Percentiles rank a stretch among this genome's conserved stretches.
Evolutionary conservation across 2,113 vertebrate genomes (phyloP).

Genomic region (Uria aalge): DNA sequence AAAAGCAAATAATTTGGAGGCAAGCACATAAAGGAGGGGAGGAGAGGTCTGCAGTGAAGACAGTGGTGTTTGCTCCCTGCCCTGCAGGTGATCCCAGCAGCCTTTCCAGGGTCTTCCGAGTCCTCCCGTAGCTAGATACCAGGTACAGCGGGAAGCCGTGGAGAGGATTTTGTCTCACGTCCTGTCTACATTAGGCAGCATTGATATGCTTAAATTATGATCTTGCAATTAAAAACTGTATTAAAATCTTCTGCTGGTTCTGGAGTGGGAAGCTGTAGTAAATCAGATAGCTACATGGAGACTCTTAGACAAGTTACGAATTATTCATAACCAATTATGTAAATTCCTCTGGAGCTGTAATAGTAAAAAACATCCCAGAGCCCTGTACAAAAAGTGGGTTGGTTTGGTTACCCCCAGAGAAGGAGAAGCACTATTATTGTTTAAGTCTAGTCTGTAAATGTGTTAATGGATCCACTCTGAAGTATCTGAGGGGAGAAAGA

Average conservation of each 20-base stretch:
- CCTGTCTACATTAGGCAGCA: neutral
- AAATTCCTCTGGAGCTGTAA: constrained; percentile 58
- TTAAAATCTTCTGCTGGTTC: constrained; percentile 48
- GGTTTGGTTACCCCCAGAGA: constrained; percentile 64
- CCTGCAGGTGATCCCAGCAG: neutral
- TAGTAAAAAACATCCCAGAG: constrained; percentile 50
- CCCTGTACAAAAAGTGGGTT: constrained; percentile 49
- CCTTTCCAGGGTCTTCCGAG: neutral
- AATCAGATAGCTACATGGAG: constrained; percentile 65
- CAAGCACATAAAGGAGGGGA: neutral
- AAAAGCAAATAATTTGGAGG: neutral
- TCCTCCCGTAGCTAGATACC: neutral
- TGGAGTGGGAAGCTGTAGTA: constrained; percentile 45
- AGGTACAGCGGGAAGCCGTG: neutral
- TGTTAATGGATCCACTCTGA: constrained; percentile 66
- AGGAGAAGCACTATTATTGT: constrained; percentile 53
- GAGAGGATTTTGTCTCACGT: neutral
- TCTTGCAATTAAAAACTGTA: constrained; percentile 62
- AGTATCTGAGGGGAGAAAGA: constrained; percentile 53
- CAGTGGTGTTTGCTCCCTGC: neutral
- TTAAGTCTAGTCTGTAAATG: constrained; percentile 66
- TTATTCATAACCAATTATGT: constrained; percentile 73
- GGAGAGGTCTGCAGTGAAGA: neutral
- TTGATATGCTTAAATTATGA: constrained; percentile 54
- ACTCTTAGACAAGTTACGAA: constrained; percentile 56